Evolutionary conservation across 1,140 invertebrate genomes (phyloP).

Genomic region (Olivierus martensii): DNA sequence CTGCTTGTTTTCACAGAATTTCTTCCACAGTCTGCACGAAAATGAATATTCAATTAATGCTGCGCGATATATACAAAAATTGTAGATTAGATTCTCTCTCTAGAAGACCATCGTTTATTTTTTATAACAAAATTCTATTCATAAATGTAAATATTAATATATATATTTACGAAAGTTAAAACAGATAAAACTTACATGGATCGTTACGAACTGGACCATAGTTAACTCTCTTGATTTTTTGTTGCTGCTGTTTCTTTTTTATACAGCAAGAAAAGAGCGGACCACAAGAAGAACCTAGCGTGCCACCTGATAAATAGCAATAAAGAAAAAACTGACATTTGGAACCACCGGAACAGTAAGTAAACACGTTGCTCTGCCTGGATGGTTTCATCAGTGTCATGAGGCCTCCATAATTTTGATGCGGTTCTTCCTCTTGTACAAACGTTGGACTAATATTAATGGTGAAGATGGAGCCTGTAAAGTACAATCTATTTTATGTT

Average conservation of each 20-base stretch:
- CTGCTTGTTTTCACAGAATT: constrained; percentile 57
- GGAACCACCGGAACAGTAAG: constrained; percentile 23
- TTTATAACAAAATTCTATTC: too few species aligned
- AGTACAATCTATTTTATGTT: too few species aligned
- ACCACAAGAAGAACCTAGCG: constrained; percentile 49
- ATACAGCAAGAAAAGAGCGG: constrained; percentile 71
- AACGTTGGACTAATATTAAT: too few species aligned
- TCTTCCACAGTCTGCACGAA: constrained; percentile 21
- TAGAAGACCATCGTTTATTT: too few species aligned
- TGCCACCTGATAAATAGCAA: constrained; percentile 79
- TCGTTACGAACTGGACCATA: constrained; percentile 58
- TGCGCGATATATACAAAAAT: too few species aligned
- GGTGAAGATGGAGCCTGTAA: too few species aligned
- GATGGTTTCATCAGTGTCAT: too few species aligned
- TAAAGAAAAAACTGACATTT: constrained; percentile 81
- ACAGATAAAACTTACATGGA: constrained; percentile 52
- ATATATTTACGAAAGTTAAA: neutral
- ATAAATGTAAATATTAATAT: neutral
- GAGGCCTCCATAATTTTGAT: too few species aligned
- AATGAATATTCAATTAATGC: neutral
- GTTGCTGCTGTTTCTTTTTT: constrained; percentile 24
- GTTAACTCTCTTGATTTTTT: constrained; percentile 21
- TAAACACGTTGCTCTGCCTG: neutral
- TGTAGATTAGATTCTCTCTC: too few species aligned
- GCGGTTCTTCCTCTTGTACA: too few species aligned